Evolutionary conservation across 2,797 vertebrate species (phyloP), one percentile per base, ranked within the genome.

Genomic region (Melanotaenia maccullochi): DNA sequence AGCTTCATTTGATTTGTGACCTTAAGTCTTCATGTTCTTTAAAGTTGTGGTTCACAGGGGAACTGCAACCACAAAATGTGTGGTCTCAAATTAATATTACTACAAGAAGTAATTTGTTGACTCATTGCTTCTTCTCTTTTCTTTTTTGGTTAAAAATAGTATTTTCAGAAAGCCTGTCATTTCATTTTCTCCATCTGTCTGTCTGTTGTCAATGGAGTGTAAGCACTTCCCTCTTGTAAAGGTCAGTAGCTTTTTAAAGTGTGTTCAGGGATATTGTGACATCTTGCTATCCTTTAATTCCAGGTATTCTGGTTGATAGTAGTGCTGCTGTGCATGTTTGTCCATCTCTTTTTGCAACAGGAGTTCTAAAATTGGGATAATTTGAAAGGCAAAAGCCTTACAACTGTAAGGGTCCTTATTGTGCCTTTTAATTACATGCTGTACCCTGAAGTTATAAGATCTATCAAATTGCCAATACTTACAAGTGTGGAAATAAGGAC

Each of bases 1-100:
- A 76, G 85, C 83, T 82, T 86, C 68, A 85, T 92, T 90, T 93
- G 85, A 93, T 92, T 93, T 91, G 88, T 88, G 83, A 89, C 79
- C 79, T 20, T 24, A 68, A 63, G 66, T 85, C 63, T 69, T 25
- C 35, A 56, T 73, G 57, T 71, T 92, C 52, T 35, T 40, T 30
- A 2, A 65, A 56, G 79, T 75, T 25, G 7, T 28, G 57, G 58
- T 66, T 58, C 82, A 72, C 51, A 13, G 63, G 74, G 38, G 65
- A 84, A 57, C 71, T 63, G 65, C 54, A 44, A 57, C 70, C 77
- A 54, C 63, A 51, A 56, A 63, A 76, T 68, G 47, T 83, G 83
- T 82, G 47, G 49, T 65, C 61, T 85, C 59, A 44, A 25, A 74
- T 83, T 65, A 63, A 76, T 42, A 32, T 71, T 22, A n/a, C 77